Evolutionary conservation across 2,113 vertebrate species (phyloP).

Genomic region (Mobula hypostoma): DNA sequence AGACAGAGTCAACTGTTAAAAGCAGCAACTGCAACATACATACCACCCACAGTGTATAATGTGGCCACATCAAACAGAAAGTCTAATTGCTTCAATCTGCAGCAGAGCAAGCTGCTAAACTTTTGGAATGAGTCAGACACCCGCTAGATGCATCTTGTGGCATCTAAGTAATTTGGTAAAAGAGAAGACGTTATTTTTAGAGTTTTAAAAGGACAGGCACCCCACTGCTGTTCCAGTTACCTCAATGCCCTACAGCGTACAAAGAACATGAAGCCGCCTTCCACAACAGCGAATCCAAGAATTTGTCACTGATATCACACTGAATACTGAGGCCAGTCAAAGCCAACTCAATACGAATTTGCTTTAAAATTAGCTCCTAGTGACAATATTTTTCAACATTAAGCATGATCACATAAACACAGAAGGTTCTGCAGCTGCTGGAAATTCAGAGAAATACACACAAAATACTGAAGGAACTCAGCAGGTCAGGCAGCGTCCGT

Average conservation of each 20-base stretch:
- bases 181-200: not conserved
- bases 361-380: not conserved
- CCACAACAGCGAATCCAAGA: not conserved
- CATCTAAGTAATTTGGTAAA: not conserved
- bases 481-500: no score
- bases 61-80: not conserved
- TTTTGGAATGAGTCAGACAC: not conserved
- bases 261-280: not conserved
- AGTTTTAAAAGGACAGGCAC: not conserved
- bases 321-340: not conserved
- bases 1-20: no score
- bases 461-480: no score
- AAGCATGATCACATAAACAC: no score
- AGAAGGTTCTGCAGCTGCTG: no score
- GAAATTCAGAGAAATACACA: no score
- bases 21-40: not conserved
- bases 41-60: not conserved
- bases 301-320: not conserved
- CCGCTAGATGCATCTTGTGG: not conserved
- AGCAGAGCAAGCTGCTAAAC: not conserved
- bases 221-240: not conserved
- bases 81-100: not conserved
- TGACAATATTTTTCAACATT: not conserved
- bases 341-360: not conserved
- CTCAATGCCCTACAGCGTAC: not conserved